These are phyloP conservation scores for Lissocephala sabroskyi DNA, from an alignment of 2,888 invertebrate genomes.

Conservation along the genomic window DNA sequence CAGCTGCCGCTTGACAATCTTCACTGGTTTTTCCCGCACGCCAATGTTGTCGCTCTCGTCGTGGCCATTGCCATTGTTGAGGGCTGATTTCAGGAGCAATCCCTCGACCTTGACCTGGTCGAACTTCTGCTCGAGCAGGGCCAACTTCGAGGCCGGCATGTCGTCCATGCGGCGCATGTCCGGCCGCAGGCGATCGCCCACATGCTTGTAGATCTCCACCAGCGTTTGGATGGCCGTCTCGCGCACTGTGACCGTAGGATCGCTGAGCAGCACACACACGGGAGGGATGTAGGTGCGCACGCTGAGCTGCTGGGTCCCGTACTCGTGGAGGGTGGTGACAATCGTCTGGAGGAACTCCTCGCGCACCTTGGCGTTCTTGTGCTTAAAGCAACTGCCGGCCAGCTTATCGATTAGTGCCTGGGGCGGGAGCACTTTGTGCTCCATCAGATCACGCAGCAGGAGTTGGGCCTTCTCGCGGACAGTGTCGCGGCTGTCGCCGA, in stretches of 20 bases:
- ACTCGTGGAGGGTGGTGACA: slow-evolving; percentile 87
- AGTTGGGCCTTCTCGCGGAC: slow-evolving; percentile 84
- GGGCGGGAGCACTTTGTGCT: slow-evolving; percentile 79
- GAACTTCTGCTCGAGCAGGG: slow-evolving; percentile 84
- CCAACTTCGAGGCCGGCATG: slow-evolving; percentile 82
- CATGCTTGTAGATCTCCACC: slow-evolving; percentile 93
- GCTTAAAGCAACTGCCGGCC: slow-evolving; percentile 79
- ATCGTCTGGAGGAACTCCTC: slow-evolving; percentile 91
- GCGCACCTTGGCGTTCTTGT: slow-evolving; percentile 93
- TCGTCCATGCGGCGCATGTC: slow-evolving; percentile 87
- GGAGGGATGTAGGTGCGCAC: slow-evolving; percentile 87
- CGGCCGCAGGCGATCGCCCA: slow-evolving; percentile 85
- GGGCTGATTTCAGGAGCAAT: slow-evolving; percentile 83
- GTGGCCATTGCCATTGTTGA: slow-evolving; percentile 46
- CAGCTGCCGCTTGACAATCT: slow-evolving; percentile 72
- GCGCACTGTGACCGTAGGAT: slow-evolving; percentile 89
- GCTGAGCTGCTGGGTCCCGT: slow-evolving; percentile 87
- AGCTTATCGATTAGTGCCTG: slow-evolving; percentile 83
- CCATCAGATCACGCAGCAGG: slow-evolving; percentile 81
- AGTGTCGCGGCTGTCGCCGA: slow-evolving; percentile 78
- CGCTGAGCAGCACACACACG: slow-evolving; percentile 87
- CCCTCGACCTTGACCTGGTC: slow-evolving; percentile 89
- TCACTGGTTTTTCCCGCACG: slow-evolving; percentile 70
- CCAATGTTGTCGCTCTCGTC: slow-evolving; percentile 74
- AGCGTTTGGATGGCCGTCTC: slow-evolving; percentile 90